Evolutionary conservation across 2,113 vertebrate species (phyloP).

Genomic region (Scopus umbretta): DNA sequence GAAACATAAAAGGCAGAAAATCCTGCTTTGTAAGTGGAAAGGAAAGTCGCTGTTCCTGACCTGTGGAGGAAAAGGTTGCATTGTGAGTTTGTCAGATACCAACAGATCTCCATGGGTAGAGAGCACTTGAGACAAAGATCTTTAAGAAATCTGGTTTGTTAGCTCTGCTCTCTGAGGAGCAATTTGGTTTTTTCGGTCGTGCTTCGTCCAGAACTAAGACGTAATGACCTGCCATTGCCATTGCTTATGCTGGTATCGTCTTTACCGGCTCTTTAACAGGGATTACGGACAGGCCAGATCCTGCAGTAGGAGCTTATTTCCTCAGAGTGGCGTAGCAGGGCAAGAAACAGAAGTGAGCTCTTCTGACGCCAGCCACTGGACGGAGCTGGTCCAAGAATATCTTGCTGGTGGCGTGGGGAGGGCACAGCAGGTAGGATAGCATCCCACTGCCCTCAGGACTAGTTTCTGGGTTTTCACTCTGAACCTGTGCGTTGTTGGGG

Average conservation of each 20-base stretch:
- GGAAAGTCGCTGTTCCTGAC: not conserved
- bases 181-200: rapidly evolving
- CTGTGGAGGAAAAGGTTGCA: not conserved
- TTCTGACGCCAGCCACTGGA: not conserved
- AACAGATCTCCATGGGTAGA: not conserved
- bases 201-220: not conserved
- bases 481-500: not conserved
- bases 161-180: not conserved
- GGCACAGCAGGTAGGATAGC: not conserved
- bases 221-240: not conserved
- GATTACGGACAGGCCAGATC: not conserved
- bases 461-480: not conserved
- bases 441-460: not conserved
- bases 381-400: not conserved
- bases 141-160: not conserved
- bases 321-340: not conserved
- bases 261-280: not conserved
- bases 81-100: rapidly evolving
- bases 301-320: not conserved
- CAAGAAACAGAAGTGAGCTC: not conserved
- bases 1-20: not conserved
- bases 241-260: not conserved
- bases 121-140: not conserved
- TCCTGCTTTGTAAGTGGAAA: not conserved
- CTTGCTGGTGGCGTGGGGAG: rapidly evolving